phyloP scores from a whole-genome alignment of 2,797 vertebrate species.

The Zenarchopterus dispar region DNA sequence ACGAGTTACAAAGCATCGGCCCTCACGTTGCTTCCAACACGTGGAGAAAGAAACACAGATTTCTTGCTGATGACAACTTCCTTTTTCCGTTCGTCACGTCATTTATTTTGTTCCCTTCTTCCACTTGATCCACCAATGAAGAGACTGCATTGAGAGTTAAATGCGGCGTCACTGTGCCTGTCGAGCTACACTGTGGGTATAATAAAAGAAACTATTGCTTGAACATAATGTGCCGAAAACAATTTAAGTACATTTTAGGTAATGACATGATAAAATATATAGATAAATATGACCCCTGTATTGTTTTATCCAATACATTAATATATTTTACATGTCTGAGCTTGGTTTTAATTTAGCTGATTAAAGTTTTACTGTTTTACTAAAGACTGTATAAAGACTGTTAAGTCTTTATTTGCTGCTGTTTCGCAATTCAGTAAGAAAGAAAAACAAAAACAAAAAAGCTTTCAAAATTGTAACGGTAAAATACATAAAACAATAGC shows the following conservation, averaged over 20 bases:
- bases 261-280: too few relatives aligned
- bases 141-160: accelerated
- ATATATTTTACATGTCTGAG: neutral
- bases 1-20: neutral
- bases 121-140: slow-evolving; percentile 11
- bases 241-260: too few relatives aligned
- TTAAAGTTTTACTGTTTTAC: too few relatives aligned
- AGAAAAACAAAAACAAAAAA: too few relatives aligned
- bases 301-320: neutral
- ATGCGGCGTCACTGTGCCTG: accelerated
- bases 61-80: too few relatives aligned
- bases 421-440: too few relatives aligned
- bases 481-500: neutral
- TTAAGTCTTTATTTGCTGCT: too few relatives aligned
- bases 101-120: too few relatives aligned
- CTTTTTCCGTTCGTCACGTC: too few relatives aligned
- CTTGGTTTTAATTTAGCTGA: neutral
- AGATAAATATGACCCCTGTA: neutral
- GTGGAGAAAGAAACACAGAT: neutral
- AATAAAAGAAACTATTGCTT: accelerated
- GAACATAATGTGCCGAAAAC: too few relatives aligned
- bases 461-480: neutral
- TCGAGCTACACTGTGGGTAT: accelerated
- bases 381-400: too few relatives aligned
- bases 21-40: slow-evolving; percentile 26